Base-by-base conservation (phyloP, 92 coral and sea anemone genomes). In the Umimayanthus kanabou region DNA sequence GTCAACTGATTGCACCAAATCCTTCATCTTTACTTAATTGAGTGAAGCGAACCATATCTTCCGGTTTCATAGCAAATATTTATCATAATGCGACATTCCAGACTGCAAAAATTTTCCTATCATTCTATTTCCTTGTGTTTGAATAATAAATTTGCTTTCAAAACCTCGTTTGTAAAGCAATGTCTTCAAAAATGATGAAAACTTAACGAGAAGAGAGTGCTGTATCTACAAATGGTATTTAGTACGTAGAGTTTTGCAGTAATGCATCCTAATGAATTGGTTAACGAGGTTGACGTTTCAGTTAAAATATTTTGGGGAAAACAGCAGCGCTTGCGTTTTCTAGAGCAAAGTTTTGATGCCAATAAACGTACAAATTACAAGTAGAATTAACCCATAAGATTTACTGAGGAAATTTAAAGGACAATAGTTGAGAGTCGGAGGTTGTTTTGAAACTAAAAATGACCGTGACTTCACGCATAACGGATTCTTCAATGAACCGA, bases 401-500 rank as follows among this genome's bases (percentile, higher is more conserved):
- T 47, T 45, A 22, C 28, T 39, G 39, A 10, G 45, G 11, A 75
- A 14, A 8, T 39, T 37, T 9, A 75, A 9, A 75, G 29, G 5
- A 75, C 1, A 37, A 39, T 5, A 75, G 78, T 25, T 49, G n/a
- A 45, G 29, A 69, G 55, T 9, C 26, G 64, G 22, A 73, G 77
- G 29, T 69, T 83, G 78, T 83, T 83, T 83, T 71, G 87, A 25
- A 29, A 49, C 74, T 43, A 45, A 30, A 47, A 47, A 47, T 70
- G 66, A 83, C 87, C 87, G 87, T 83, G 87, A 83, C 87, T 83
- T 83, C 87, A 83, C 78, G 87, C 77, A 83, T 83, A 83, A 83
- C 87, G 87, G 87, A 83, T 45, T 73, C 10, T 83, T 70, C 87
- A 30, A 83, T 83, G 87, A 83, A 83, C 87, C 78, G 87, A 83